Evolutionary conservation across 2,888 invertebrate genomes (phyloP).

Genomic region (Linnaemya tessellans): DNA sequence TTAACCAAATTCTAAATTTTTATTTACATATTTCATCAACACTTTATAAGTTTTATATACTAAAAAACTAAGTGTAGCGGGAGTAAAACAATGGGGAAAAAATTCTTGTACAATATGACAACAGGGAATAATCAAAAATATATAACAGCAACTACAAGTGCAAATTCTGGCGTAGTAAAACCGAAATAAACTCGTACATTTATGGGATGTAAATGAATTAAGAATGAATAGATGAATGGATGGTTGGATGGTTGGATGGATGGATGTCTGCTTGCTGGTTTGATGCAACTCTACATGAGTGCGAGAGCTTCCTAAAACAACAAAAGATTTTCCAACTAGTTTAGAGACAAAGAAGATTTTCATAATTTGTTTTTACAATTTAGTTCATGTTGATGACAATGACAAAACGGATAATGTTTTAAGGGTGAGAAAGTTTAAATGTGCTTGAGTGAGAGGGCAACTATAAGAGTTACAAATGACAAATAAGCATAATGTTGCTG

Average conservation of each 20-base stretch:
- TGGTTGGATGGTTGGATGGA: neutral
- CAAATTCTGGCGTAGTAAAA: constrained; percentile 42
- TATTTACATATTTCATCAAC: neutral
- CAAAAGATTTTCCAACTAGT: constrained; percentile 66
- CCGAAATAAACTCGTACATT: constrained; percentile 55
- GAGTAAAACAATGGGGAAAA: neutral
- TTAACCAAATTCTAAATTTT: no score
- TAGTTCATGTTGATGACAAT: constrained; percentile 28
- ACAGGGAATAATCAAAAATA: constrained; percentile 54
- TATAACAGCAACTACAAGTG: constrained; percentile 30
- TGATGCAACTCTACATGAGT: neutral
- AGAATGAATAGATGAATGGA: constrained; percentile 41
- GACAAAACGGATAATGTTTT: constrained; percentile 6
- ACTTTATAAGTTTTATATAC: neutral
- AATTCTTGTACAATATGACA: constrained; percentile 56
- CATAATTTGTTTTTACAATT: constrained; percentile 58
- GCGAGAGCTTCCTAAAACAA: constrained; percentile 25
- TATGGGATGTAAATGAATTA: constrained; percentile 66
- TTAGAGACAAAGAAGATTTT: constrained; percentile 66
- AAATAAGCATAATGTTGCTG: constrained; percentile 65
- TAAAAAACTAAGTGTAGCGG: constrained; percentile 3
- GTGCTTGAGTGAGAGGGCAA: constrained; percentile 38
- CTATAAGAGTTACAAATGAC: constrained; percentile 54
- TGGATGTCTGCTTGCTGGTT: constrained; percentile 5
- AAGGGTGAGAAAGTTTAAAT: constrained; percentile 54